A percentile compares a stretch with the other conserved stretches of the same genome.
These are phyloP conservation scores for Hololepta plana DNA, from an alignment of 2,888 invertebrate species.

Conservation along the genomic window DNA sequence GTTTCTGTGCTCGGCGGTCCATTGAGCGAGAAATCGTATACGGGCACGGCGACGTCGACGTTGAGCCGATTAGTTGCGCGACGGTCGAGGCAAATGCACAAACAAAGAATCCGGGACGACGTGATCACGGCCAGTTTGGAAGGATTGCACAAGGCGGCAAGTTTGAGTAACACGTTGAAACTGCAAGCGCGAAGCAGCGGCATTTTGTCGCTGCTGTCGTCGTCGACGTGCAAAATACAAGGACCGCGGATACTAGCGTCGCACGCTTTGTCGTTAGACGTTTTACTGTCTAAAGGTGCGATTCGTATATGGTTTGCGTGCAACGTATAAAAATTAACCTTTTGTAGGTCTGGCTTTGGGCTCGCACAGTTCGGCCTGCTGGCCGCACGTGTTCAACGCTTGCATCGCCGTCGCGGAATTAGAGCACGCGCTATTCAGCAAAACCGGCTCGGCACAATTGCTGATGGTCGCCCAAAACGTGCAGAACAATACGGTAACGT, in stretches of 20 bases:
- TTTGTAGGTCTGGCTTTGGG: conserved; percentile 52
- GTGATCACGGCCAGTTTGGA: conserved; percentile 73
- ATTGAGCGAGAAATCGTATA: conserved; percentile 33
- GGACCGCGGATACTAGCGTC: conserved; percentile 67
- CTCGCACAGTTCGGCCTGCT: conserved; percentile 83
- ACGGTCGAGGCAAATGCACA: conserved; percentile 29
- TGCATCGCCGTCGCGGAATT: conserved; percentile 83
- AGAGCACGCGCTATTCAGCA: conserved; percentile 79
- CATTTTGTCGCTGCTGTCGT: conserved; percentile 69
- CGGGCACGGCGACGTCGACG: conserved; percentile 26
- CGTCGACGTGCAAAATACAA: conserved; percentile 72
- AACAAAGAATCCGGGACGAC: conserved; percentile 50
- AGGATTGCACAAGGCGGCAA: conserved; percentile 81
- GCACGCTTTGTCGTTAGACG: conserved; percentile 83
- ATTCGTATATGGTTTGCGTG: conserved; percentile 2
- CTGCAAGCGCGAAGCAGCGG: conserved; percentile 82
- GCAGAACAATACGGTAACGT: conserved; percentile 39
- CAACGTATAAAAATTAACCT: neutral
- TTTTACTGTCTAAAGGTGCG: conserved; percentile 43
- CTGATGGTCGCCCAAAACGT: conserved; percentile 48
- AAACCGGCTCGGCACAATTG: conserved; percentile 50
- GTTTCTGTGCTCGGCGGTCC: conserved; percentile 72
- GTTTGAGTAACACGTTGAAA: conserved; percentile 72
- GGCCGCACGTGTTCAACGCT: conserved; percentile 90
- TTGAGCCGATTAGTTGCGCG: conserved; percentile 40